Conservation (phyloP, 2,113 vertebrate species). For the Psittacula cyanocephala region DNA sequence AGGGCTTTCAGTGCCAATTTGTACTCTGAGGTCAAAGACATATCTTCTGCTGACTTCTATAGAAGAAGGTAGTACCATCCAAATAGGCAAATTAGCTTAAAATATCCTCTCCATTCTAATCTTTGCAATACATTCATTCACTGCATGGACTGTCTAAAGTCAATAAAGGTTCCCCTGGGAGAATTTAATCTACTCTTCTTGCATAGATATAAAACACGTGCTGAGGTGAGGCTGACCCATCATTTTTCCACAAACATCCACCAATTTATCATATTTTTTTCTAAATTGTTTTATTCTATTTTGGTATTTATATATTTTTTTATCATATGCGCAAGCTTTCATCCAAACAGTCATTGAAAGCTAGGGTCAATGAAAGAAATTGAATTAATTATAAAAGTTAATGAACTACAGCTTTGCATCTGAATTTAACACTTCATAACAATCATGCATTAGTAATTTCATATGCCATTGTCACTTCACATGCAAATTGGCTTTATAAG, state of each 20-base stretch:
- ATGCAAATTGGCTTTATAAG: neutral
- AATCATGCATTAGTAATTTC: neutral
- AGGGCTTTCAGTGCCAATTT: neutral
- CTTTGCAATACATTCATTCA: neutral
- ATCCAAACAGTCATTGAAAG: neutral
- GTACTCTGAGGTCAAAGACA: neutral
- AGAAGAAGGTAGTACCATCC: neutral
- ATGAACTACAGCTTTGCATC: neutral
- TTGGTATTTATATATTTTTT: neutral
- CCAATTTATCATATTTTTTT: neutral
- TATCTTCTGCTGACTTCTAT: neutral
- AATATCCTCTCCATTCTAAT: neutral
- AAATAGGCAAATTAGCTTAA: neutral
- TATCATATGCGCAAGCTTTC: neutral
- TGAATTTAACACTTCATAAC: neutral
- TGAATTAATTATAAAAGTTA: neutral
- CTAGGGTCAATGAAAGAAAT: neutral
- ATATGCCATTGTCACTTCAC: neutral
- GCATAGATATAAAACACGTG: neutral
- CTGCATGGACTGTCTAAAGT: neutral
- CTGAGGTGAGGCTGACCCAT: neutral
- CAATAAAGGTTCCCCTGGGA: neutral
- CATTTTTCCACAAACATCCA: neutral
- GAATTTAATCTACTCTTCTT: neutral
- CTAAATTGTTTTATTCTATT: neutral